phyloP scores from a whole-genome alignment of 2,113 vertebrate genomes.

The Anas platyrhynchos region DNA sequence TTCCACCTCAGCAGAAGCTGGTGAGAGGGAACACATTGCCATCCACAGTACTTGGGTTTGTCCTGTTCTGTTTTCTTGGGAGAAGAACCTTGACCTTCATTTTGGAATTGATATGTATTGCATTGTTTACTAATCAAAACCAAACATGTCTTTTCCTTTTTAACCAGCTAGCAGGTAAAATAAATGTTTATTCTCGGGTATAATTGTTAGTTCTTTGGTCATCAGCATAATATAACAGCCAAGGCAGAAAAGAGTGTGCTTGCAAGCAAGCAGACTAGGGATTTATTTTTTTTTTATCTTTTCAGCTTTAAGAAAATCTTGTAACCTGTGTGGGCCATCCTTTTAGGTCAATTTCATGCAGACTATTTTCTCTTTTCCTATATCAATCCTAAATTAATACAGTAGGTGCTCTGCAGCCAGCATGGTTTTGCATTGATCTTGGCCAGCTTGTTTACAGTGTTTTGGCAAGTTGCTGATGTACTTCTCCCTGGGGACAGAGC shows the following conservation, averaged over 20 bases:
- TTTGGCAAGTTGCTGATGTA: slow-evolving; percentile 88
- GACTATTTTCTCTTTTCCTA: slow-evolving; percentile 35
- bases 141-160: neutral
- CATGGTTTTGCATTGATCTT: slow-evolving; percentile 81
- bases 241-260: neutral
- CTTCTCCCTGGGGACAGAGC: slow-evolving; percentile 83
- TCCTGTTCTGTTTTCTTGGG: neutral
- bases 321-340: slow-evolving; percentile 16
- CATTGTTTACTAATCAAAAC: neutral
- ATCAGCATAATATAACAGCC: neutral
- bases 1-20: neutral
- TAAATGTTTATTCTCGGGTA: neutral
- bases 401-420: slow-evolving; percentile 75
- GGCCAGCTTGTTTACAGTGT: slow-evolving; percentile 88
- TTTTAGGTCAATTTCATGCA: slow-evolving; percentile 66
- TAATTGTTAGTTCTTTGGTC: neutral
- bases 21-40: neutral
- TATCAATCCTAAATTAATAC: slow-evolving; percentile 79
- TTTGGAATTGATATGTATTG: neutral
- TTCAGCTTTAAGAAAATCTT: slow-evolving; percentile 36
- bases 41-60: neutral
- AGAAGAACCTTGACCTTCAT: neutral
- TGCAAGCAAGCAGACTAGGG: neutral
- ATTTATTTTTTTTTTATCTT: slow-evolving; percentile 1
- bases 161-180: neutral